Evolutionary conservation across 1,140 invertebrate species (phyloP), one percentile per base, ranked within the genome.

Genomic region (Caenorhabditis briggsae): DNA sequence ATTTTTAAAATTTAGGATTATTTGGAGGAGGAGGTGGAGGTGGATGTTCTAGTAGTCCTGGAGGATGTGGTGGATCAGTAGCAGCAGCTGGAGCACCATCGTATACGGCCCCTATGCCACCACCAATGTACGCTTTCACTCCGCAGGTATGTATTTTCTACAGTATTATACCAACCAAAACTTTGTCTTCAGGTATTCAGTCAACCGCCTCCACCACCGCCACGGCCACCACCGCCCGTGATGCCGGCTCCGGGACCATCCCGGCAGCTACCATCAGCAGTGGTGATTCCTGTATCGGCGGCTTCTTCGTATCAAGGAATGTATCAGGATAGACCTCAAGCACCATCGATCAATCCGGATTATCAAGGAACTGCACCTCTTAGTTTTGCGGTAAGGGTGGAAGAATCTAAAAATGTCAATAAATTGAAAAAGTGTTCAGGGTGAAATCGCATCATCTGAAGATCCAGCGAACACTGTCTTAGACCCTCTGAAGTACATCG

Each of bases 351-450:
- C 16, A 78, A 78, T 23, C 70, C 70, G 46, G 70, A 78, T 18
- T 78, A 78, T 50, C 70, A 78, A 53, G 70, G 70, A 50, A 78
- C 70, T 50, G 70, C 70, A 5, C 70, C 70, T 46, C 12, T 78
- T 18, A 78, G 70, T n/a, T 78, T 78, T 50, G 70, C 46, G 43
- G 70, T 78, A 12, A 18, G 70, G 56, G n/a, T 58, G 18, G 16
- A 58, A 58, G 56, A 33, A 33, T 33, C 33, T 33, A 33, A 33
- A 33, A 33, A 33, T 33, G 33, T 33, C 33, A 1, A 1, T 33
- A 33, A 33, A 3, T 33, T 33, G 33, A 33, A 33, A 33, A 33
- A 33, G 33, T 33, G 33, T 74, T n/a, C 43, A 78, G 70, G 70
- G 70, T 23, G 70, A 78, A 20, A n/a, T 78, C 43, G 43, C 70